Conservation (phyloP, 2,113 vertebrate species). For the Tyrannus savana region DNA sequence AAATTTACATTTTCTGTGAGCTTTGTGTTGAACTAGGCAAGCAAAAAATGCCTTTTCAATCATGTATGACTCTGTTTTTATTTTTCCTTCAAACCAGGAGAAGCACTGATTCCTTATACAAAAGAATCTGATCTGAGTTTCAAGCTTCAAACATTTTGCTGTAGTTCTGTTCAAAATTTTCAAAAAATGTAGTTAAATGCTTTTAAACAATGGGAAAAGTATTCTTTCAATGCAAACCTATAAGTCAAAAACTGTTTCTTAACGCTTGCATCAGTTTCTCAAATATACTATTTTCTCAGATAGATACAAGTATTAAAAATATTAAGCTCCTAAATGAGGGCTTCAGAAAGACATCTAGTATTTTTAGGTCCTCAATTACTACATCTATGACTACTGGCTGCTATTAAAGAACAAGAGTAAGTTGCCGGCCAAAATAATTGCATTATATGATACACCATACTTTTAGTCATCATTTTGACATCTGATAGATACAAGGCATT, state of each 20-base stretch:
- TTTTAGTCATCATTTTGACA: slow-evolving; percentile 26
- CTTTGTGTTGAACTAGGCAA: not conserved
- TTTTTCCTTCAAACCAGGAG: not conserved
- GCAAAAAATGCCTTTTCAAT: slow-evolving; percentile 26
- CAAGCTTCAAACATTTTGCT: not conserved
- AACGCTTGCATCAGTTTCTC: not conserved
- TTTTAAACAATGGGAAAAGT: not conserved
- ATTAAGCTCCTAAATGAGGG: not conserved
- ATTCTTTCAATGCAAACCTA: not conserved
- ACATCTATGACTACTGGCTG: not conserved
- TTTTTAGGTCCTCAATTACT: not conserved
- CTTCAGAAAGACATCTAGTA: not conserved
- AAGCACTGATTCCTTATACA: not conserved
- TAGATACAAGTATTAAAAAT: not conserved
- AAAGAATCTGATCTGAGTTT: slow-evolving; percentile 1
- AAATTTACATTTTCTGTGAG: slow-evolving; percentile 42
- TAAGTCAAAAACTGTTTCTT: not conserved
- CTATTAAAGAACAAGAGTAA: not conserved
- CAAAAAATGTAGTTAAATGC: not conserved
- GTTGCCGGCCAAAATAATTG: not conserved
- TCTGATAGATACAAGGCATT: slow-evolving; percentile 16
- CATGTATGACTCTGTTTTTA: not conserved
- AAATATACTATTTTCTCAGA: not conserved
- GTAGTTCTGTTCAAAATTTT: not conserved
- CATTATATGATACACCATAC: not conserved